Base-by-base conservation (phyloP, 1,140 invertebrate species). In the Bombus waltoni region DNA sequence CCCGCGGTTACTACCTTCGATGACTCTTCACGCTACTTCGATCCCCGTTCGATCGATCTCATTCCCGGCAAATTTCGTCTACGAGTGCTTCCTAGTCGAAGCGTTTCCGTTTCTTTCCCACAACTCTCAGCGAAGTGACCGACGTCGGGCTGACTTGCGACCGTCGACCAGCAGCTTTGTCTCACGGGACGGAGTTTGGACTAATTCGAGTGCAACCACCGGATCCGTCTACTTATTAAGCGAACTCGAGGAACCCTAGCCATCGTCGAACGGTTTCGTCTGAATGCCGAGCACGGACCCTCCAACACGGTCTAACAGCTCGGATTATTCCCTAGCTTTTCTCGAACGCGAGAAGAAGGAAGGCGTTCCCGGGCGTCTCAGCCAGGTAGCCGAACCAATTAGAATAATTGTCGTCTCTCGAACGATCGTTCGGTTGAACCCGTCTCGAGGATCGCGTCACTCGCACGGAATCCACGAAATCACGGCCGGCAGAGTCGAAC, bases 1-100 rank as follows among this genome's bases (percentile, higher is more conserved):
- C 83, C 83, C 53, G 77, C 68, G 76, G 76, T 32, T 79, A 35
- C 59, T 53, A 22, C 38, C 65, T 72, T 80, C 76, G 76, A 79
- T 40, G 66, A 42, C 83, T 38, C 83, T 84, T 38, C 35, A 78
- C 22, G 66, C 53, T 42, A 62, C 82, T 68, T 71, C 82, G 82
- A 81, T 81, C 47, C 68, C 38, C 79, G 44, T 71, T 57, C 65
- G 78, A 78, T 83, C 71, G 38, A 28, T 53, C 81, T 66, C 57
- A 25, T 35, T n/a, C 3, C 9, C 44, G 35, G n/a, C 40, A 22
- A 47, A 35, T 59, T 40, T 35, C 4, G 53, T 10, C n/a, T 32
- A 28, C 2, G 32, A 53, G 35, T 32, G 28, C 4, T 38, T 38
- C 32, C 35, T 77, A 6, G 57, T 28, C 25, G 5, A 62, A 62